phyloP scores from a whole-genome alignment of 2,797 vertebrate genomes.

The Simalia tracyae region DNA sequence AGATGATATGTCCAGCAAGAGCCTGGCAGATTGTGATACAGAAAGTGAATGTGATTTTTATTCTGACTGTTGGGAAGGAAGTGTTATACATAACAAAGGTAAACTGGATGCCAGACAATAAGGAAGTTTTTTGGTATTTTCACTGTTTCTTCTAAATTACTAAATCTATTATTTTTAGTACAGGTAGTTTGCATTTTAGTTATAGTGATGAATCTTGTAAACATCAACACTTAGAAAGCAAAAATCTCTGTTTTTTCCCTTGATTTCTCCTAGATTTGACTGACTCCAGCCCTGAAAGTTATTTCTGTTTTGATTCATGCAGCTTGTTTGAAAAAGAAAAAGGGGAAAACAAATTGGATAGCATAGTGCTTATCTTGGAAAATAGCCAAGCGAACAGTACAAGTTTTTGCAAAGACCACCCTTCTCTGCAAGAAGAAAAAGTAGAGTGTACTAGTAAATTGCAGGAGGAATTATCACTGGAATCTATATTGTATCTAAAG shows the following conservation, averaged over 20 bases:
- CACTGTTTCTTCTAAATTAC: neutral
- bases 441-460: neutral
- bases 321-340: neutral
- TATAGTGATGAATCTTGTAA: neutral
- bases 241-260: neutral
- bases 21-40: neutral
- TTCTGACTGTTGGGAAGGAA: neutral
- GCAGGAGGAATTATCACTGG: slow-evolving; percentile 7
- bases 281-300: slow-evolving; percentile 11
- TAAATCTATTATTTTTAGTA: neutral
- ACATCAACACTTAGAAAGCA: neutral
- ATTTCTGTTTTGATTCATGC: neutral
- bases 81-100: neutral
- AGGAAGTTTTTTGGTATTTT: neutral
- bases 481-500: neutral
- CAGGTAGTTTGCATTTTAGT: neutral
- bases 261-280: slow-evolving; percentile 10
- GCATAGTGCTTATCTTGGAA: neutral
- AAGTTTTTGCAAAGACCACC: slow-evolving; percentile 1
- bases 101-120: neutral
- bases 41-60: neutral
- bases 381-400: neutral
- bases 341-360: neutral
- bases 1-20: neutral
- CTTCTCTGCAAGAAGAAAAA: neutral